Evolutionary conservation across 1,140 invertebrate species (phyloP).

Genomic region (Drosophila oshimai): DNA sequence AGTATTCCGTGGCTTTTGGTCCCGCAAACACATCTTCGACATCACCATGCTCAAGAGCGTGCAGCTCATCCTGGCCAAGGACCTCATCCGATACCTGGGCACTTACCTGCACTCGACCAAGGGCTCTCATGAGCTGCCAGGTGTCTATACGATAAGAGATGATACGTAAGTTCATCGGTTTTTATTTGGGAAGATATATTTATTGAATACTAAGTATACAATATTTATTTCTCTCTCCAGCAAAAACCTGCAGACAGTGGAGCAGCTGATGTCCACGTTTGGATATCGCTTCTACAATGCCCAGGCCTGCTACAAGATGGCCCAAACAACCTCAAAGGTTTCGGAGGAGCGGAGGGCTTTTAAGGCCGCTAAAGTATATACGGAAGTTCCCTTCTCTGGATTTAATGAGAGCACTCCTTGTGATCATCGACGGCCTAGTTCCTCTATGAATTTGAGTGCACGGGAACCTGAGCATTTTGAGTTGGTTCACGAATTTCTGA

Average conservation of each 20-base stretch:
- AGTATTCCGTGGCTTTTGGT: constrained; percentile 54
- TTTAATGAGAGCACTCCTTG: background rate
- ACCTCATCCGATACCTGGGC: background rate
- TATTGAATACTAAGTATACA: too few relatives aligned
- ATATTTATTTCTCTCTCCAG: too few relatives aligned
- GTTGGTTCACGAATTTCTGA: background rate
- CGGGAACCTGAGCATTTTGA: background rate
- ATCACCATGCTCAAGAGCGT: background rate
- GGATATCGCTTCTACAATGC: constrained; percentile 18
- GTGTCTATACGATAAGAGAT: background rate
- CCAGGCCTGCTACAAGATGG: background rate
- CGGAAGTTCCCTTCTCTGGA: constrained; percentile 7
- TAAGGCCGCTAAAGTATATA: background rate
- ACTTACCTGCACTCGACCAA: background rate
- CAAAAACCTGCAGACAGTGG: background rate
- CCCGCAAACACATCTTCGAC: constrained; percentile 33
- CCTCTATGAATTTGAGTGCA: too few relatives aligned
- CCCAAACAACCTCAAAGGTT: background rate
- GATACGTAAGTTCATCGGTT: background rate
- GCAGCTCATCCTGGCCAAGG: background rate
- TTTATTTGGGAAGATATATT: background rate
- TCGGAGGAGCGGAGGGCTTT: background rate
- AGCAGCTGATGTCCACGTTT: background rate
- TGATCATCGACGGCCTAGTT: fast-evolving
- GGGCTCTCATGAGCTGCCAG: background rate